Evolutionary conservation across 1,140 invertebrate genomes (phyloP).

Genomic region (Heliconius eleuchia): DNA sequence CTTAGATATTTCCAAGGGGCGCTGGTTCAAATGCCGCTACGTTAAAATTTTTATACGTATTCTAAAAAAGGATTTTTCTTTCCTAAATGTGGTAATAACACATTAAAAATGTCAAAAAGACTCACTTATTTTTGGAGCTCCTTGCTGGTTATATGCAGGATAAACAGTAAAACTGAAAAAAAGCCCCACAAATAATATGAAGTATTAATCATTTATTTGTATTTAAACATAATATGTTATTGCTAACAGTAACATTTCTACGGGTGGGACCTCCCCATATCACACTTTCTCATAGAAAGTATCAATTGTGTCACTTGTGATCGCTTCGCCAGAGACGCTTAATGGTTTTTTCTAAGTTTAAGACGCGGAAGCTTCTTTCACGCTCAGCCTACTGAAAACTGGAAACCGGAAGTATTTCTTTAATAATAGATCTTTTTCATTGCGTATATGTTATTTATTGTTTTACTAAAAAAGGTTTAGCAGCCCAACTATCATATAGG

Average conservation of each 20-base stretch:
- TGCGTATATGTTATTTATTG: neutral
- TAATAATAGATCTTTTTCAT: neutral
- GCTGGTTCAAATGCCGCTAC: too few species aligned
- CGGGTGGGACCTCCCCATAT: conserved; percentile 31
- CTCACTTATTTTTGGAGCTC: neutral
- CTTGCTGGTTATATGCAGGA: neutral
- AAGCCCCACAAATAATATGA: neutral
- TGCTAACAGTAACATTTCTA: neutral
- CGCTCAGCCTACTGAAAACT: neutral
- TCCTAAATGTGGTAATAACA: too few species aligned
- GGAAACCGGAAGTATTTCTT: conserved; percentile 6
- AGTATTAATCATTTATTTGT: neutral
- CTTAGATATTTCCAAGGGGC: too few species aligned
- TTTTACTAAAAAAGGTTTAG: neutral
- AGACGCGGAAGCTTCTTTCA: conserved; percentile 19
- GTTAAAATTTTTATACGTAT: too few species aligned
- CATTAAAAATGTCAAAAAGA: too few species aligned
- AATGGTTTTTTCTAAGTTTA: conserved; percentile 26
- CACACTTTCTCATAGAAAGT: conserved; percentile 41
- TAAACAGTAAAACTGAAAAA: neutral
- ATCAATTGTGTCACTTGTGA: conserved; percentile 31
- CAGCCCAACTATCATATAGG: too few species aligned
- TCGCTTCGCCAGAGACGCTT: conserved; percentile 29
- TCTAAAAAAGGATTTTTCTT: too few species aligned
- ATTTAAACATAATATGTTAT: neutral